Base-by-base conservation (phyloP, 2,113 vertebrate species). In the Xiphophorus hellerii region DNA sequence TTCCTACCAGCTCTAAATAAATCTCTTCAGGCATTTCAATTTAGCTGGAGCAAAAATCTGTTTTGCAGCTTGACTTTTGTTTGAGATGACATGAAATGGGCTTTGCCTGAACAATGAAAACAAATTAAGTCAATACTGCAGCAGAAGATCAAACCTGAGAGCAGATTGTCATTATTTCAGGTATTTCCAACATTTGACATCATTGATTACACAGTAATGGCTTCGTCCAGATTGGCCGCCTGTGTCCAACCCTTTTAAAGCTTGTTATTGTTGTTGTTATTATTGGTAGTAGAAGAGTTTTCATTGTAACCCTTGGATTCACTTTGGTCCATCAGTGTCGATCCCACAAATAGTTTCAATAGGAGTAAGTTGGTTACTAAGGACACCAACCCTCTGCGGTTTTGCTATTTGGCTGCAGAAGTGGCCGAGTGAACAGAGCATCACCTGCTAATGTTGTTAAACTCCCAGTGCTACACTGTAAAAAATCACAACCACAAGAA, bases 221-320 rank as follows among this genome's bases (percentile, higher is more conserved):
- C 63, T 62, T 48, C 10, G 62, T 54, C 27, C 42, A 64, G 76
- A 70, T 14, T 29, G 20, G 6, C 28, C 13, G 20, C 22, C 28
- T 65, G 69, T 76, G 66, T 76, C 77, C 65, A 62, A 22, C 31
- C 28, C 77, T 75, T 69, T 82, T 51, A 74, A 31, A 58, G 31
- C 37, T 15, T 28, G 2, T 35, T 69, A 37, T 69, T 31, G 28
- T 28, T 28, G 28, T 28, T 28, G 31, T 31, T 37, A 37, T 37
- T 54, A 31, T 54, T 69, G 67, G 44, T 51, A 64, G 22, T 63
- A 25, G 11, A 37, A 44, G 54, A 71, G 13, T 27, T 62, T 25
- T 12, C 39, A 42, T 39, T 30, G 27, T 30, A 30, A 30, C 35
- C 6, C 27, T 62, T 62, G 20, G 20, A 29, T 44, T 28, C 29